These are phyloP conservation scores for Orthosia cruda DNA, from an alignment of 2,888 invertebrate species.

Conservation along the genomic window DNA sequence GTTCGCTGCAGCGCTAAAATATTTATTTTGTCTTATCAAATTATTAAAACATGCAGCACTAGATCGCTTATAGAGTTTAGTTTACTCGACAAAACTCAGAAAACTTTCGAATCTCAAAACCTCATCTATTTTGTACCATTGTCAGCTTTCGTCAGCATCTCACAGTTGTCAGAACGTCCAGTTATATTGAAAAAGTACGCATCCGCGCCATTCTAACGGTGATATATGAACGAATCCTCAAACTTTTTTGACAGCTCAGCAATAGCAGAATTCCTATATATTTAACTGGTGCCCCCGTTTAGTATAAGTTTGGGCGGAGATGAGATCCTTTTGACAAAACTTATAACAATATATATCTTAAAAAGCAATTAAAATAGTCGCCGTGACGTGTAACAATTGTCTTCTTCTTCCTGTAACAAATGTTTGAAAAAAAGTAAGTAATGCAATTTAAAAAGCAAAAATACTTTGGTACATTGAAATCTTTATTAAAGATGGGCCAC, in stretches of 20 bases:
- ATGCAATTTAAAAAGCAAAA: neutral
- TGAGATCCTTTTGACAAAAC: constrained; percentile 1
- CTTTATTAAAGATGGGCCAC: neutral
- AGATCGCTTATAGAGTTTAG: too few relatives aligned
- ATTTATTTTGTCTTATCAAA: too few relatives aligned
- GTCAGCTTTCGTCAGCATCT: constrained; percentile 57
- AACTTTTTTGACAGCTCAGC: constrained; percentile 67
- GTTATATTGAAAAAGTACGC: constrained; percentile 68
- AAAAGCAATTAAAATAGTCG: neutral
- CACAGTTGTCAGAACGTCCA: constrained; percentile 58
- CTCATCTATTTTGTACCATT: constrained; percentile 55
- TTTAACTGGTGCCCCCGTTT: constrained; percentile 59
- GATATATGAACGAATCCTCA: constrained; percentile 62
- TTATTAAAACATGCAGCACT: too few relatives aligned
- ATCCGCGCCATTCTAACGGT: constrained; percentile 35
- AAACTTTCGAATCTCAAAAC: constrained; percentile 25
- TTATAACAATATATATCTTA: neutral
- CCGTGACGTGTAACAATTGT: too few relatives aligned
- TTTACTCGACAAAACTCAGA: constrained; percentile 28
- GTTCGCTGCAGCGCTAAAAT: too few relatives aligned
- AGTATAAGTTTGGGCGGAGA: constrained; percentile 27
- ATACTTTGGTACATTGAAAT: neutral
- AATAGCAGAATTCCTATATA: constrained; percentile 65
- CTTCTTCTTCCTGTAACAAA: too few relatives aligned
- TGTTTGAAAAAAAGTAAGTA: too few relatives aligned